Percentiles rank a stretch among this genome's conserved stretches.
Conservation (phyloP, 2,113 vertebrate species). For the Notothenia rossii region DNA sequence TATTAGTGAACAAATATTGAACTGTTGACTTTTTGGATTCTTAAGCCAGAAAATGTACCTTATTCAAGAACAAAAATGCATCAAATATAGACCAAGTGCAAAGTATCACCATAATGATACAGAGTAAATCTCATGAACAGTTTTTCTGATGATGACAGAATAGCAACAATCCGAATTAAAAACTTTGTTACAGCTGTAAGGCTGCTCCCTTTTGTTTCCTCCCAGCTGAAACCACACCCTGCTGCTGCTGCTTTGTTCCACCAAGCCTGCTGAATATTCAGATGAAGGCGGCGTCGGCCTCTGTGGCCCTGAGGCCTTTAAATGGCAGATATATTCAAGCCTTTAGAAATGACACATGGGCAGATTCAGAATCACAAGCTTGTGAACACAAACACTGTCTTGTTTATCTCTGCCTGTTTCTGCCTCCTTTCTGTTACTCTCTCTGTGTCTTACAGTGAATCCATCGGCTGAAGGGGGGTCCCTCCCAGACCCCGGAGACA, state of each 20-base stretch:
- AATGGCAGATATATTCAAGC: constrained; percentile 33
- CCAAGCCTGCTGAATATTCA: constrained; percentile 69
- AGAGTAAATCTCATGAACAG: not conserved
- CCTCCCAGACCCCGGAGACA: constrained; percentile 53
- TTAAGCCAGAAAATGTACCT: not conserved
- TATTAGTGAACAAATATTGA: not conserved
- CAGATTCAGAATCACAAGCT: constrained; percentile 40
- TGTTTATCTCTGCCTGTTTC: constrained; percentile 34
- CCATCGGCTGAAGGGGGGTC: constrained; percentile 66
- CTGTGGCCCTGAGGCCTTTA: constrained; percentile 11
- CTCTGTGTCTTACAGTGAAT: constrained; percentile 47
- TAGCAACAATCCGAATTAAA: constrained; percentile 16
- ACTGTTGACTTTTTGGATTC: not conserved
- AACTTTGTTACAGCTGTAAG: constrained; percentile 33
- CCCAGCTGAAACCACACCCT: constrained; percentile 67
- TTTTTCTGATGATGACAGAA: not conserved
- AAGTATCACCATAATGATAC: not conserved
- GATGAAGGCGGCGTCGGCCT: constrained; percentile 55
- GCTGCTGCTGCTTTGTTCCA: constrained; percentile 70
- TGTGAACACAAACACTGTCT: constrained; percentile 44
- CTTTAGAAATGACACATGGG: constrained; percentile 42
- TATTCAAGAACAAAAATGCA: not conserved
- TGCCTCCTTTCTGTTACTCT: constrained; percentile 40
- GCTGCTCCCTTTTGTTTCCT: constrained; percentile 59
- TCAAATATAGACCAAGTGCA: not conserved